Conservation (phyloP, 2,113 vertebrate genomes). For the Crocuta crocuta region DNA sequence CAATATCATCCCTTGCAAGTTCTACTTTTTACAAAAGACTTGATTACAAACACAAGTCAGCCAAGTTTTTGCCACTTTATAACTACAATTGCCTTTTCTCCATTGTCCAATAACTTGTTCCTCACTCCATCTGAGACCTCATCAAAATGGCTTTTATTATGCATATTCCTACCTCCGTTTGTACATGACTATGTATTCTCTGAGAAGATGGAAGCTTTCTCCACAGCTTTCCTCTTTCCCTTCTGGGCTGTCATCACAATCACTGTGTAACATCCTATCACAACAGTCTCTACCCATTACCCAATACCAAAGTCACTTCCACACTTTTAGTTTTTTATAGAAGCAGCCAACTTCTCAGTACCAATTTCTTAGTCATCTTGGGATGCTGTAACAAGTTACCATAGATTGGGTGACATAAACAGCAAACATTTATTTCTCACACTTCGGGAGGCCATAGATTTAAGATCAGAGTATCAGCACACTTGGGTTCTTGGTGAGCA, state of each 20-base stretch:
- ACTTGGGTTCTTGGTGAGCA: background rate
- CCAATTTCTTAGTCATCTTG: background rate
- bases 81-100: background rate
- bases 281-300: background rate
- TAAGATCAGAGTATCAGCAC: background rate
- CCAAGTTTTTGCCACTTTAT: background rate
- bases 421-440: background rate
- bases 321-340: background rate
- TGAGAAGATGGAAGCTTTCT: background rate
- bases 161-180: background rate
- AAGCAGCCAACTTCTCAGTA: background rate
- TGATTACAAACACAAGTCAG: background rate
- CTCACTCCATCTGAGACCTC: background rate
- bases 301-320: background rate
- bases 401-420: background rate
- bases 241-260: background rate
- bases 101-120: background rate
- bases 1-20: background rate
- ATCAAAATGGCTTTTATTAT: background rate
- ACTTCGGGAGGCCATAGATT: background rate
- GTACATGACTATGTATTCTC: background rate
- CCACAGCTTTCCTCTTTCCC: background rate
- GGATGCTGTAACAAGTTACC: background rate
- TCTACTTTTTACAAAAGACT: background rate
- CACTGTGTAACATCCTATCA: background rate